Evolutionary conservation across 2,797 vertebrate genomes (phyloP), one percentile per base, ranked within the genome.

Genomic region (Pempheris klunzingeri): DNA sequence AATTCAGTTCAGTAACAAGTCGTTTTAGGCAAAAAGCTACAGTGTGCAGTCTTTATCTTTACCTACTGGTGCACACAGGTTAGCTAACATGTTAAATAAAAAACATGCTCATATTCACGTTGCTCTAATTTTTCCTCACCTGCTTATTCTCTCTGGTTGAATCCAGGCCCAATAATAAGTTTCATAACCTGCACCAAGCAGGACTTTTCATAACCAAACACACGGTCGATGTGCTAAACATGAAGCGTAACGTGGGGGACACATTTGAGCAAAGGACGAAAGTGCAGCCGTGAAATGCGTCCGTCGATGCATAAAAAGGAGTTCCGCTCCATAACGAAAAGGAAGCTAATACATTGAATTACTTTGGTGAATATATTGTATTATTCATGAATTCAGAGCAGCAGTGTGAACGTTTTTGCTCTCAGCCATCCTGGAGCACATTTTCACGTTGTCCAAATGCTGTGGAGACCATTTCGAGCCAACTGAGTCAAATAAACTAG

Each of bases 251-350:
- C 14, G 2, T 0, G 47, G 47, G 3, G 80, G 86, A 81, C 64
- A 46, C 36, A n/a, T 79, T 78, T 76, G 3, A 70, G 18, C 4
- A 1, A 13, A 18, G 87, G 71, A 87, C 86, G 0, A n/a, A 14
- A 0, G 88, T 77, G 92, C 63, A 32, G 7, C 84, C 0, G 8
- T 46, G 3, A 84, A 84, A 80, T 39, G 24, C 4, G 14, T 84
- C 83, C 87, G 86, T 32, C 20, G 3, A 18, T 12, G 5, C 20
- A 24, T 0, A 18, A 9, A 53, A 24, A 0, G 0, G n/a, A n/a
- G 67, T 85, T 90, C 86, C 84, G 72, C 18, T 43, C 14, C 13
- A 9, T 4, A 22, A 2, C 7, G 20, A 53, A 2, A 39, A 22
- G n/a, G n/a, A n/a, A n/a, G n/a, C n/a, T n/a, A n/a, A n/a, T n/a